Percentiles rank a stretch among this genome's conserved stretches.
Evolutionary conservation across 2,888 invertebrate genomes (phyloP).

Genomic region (Euzetes globulus): DNA sequence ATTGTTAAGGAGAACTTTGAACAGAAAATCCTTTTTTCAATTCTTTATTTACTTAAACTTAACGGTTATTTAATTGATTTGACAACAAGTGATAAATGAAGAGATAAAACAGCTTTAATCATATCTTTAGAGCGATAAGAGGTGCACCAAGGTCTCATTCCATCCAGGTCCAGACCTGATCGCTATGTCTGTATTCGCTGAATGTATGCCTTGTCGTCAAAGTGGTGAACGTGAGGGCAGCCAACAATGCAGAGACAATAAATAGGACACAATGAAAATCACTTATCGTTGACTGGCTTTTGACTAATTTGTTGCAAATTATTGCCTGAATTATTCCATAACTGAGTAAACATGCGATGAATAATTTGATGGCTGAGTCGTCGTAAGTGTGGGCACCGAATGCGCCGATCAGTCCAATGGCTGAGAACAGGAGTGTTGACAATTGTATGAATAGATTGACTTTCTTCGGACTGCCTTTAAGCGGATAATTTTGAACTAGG

Average conservation of each 20-base stretch:
- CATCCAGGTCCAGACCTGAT: neutral
- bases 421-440: neutral
- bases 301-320: neutral
- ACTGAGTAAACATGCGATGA: neutral
- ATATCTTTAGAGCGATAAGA: too few species aligned
- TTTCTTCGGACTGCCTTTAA: neutral
- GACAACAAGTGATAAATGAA: too few species aligned
- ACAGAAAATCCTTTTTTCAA: too few species aligned
- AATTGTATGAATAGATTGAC: neutral
- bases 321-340: neutral
- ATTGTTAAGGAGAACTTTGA: too few species aligned
- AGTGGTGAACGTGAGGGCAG: constrained; percentile 1
- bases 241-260: neutral
- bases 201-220: neutral
- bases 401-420: neutral
- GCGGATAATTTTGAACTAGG: neutral
- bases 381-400: neutral
- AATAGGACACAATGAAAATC: neutral
- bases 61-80: too few species aligned
- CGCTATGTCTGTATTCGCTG: neutral
- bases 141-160: too few species aligned
- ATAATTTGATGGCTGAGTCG: neutral
- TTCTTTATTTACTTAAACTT: too few species aligned
- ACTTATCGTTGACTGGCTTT: neutral
- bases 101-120: too few species aligned